Conservation (phyloP, 2,888 invertebrate species). For the Drosophila paramelanica region DNA sequence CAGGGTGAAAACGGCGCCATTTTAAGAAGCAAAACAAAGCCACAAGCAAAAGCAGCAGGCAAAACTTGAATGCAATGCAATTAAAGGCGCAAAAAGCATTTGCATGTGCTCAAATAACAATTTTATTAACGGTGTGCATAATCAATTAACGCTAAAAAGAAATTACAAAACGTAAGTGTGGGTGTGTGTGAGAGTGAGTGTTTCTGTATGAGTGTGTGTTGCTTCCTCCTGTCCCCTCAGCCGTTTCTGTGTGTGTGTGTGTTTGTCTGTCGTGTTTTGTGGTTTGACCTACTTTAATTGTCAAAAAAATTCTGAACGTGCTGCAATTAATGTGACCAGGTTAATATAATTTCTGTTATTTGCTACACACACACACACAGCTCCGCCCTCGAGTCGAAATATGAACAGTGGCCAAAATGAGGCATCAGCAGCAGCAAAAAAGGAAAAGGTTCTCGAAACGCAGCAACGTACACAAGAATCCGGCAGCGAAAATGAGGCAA, state of each 20-base stretch:
- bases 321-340: slow-evolving; percentile 44
- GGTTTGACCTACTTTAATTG: slow-evolving; percentile 71
- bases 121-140: slow-evolving; percentile 45
- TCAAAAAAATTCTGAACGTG: slow-evolving; percentile 53
- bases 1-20: slow-evolving; percentile 84
- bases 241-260: slow-evolving; percentile 18
- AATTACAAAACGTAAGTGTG: slow-evolving; percentile 54
- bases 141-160: slow-evolving; percentile 53
- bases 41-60: slow-evolving; percentile 57
- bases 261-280: slow-evolving; percentile 51
- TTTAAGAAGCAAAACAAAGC: slow-evolving; percentile 83
- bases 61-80: slow-evolving; percentile 72
- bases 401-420: slow-evolving; percentile 83
- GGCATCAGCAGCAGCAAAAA: slow-evolving; percentile 75
- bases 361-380: slow-evolving; percentile 19
- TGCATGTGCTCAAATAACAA: slow-evolving; percentile 59
- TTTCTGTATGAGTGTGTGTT: slow-evolving; percentile 16
- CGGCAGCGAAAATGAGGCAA: slow-evolving; percentile 83
- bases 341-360: slow-evolving; percentile 31
- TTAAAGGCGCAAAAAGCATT: slow-evolving; percentile 62
- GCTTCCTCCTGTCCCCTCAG: slow-evolving; percentile 14
- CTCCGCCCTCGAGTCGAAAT: slow-evolving; percentile 66
- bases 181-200: slow-evolving; percentile 2
- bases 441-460: slow-evolving; percentile 80
- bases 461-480: slow-evolving; percentile 80